Evolutionary conservation across 2,113 vertebrate genomes (phyloP).

Genomic region (Parotia lawesii): DNA sequence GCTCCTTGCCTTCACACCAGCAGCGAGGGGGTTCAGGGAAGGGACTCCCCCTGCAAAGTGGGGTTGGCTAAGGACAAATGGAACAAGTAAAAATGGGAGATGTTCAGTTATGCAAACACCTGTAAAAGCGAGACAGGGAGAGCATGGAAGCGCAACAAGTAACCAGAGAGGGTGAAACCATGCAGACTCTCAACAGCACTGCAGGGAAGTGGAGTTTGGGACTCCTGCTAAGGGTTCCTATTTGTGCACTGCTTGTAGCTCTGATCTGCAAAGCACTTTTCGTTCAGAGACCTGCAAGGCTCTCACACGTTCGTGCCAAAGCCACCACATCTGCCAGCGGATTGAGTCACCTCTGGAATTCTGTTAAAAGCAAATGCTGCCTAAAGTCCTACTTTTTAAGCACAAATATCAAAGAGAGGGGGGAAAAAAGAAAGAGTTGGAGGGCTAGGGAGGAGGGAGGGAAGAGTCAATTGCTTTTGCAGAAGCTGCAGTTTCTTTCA

Average conservation of each 20-base stretch:
- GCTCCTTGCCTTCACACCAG: neutral
- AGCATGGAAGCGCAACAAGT: neutral
- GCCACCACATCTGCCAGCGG: neutral
- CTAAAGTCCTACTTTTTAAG: conserved; percentile 46
- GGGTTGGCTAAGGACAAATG: neutral
- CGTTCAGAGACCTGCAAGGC: neutral
- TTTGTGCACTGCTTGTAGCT: neutral
- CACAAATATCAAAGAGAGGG: conserved; percentile 47
- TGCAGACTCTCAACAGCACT: neutral
- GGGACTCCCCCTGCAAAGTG: neutral
- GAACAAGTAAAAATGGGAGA: neutral
- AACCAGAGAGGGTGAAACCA: neutral
- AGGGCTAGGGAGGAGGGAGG: neutral
- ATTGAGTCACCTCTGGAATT: neutral
- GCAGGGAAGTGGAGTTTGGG: neutral
- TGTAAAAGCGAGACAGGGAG: neutral
- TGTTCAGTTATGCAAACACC: neutral
- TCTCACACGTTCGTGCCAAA: neutral
- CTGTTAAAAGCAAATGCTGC: conserved; percentile 4
- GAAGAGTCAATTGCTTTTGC: conserved; percentile 67
- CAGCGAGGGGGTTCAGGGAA: neutral
- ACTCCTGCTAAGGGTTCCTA: neutral
- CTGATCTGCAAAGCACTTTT: neutral
- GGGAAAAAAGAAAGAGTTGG: neutral
- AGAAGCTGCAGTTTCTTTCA: conserved; percentile 75